Evolutionary conservation across 2,888 invertebrate genomes (phyloP).

Genomic region (Caenorhabditis parvicauda): DNA sequence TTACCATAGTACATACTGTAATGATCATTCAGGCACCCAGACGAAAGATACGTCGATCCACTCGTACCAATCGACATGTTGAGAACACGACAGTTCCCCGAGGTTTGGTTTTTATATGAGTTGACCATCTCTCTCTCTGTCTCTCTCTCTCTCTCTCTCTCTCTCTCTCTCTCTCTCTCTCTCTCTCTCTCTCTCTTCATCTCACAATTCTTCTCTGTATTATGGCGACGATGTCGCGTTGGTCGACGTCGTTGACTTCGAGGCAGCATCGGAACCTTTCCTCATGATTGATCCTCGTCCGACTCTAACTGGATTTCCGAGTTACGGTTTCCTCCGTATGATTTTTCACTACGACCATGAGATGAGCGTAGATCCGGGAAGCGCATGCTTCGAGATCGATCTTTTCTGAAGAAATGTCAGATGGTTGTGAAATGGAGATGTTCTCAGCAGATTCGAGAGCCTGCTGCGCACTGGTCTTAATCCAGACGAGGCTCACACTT

Average conservation of each 20-base stretch:
- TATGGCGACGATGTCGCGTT: slow-evolving; percentile 6
- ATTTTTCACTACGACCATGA: slow-evolving; percentile 6
- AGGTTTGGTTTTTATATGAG: too few relatives aligned
- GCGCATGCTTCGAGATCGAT: slow-evolving; percentile 35
- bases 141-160: neutral
- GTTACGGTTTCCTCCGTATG: slow-evolving; percentile 4
- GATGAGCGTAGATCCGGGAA: slow-evolving; percentile 18
- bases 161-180: neutral
- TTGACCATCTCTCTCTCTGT: neutral
- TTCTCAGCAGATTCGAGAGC: too few relatives aligned
- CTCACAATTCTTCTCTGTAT: slow-evolving; percentile 12
- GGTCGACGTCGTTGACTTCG: neutral
- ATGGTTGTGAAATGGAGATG: too few relatives aligned
- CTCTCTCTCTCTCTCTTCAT: too few relatives aligned
- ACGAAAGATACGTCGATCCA: too few relatives aligned
- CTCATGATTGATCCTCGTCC: slow-evolving; percentile 3
- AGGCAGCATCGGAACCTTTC: neutral
- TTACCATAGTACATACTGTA: too few relatives aligned
- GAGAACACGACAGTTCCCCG: slow-evolving; percentile 41
- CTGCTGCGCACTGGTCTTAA: too few relatives aligned
- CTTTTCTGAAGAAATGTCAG: too few relatives aligned
- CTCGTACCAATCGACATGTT: too few relatives aligned
- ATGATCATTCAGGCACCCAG: too few relatives aligned
- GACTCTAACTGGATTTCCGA: slow-evolving; percentile 6
- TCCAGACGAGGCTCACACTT: too few relatives aligned